Conservation (phyloP, 2,888 invertebrate genomes). For the Macaria notata region DNA sequence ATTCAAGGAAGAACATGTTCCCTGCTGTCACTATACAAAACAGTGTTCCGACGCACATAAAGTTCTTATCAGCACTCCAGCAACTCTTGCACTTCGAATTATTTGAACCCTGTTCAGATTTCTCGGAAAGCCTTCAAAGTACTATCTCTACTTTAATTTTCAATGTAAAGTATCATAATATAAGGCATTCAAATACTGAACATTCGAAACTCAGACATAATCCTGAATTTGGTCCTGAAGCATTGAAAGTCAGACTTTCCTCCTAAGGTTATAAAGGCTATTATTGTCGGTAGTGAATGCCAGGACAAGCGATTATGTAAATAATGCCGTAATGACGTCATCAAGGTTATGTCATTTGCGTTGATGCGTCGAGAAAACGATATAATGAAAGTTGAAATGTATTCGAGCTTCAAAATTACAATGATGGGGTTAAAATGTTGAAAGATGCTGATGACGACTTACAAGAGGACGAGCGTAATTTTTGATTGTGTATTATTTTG, state of each 20-base stretch:
- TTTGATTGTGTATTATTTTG: constrained; percentile 10
- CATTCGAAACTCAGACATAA: constrained; percentile 36
- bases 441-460: constrained; percentile 20
- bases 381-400: constrained; percentile 60
- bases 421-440: constrained; percentile 30
- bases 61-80: not conserved
- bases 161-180: constrained; percentile 55
- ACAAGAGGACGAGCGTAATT: constrained; percentile 16
- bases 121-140: constrained; percentile 6
- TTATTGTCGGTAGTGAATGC: constrained; percentile 8
- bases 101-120: constrained; percentile 1
- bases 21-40: no score
- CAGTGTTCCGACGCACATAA: not conserved
- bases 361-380: constrained; percentile 55
- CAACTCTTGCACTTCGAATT: not conserved
- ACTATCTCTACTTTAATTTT: constrained; percentile 51
- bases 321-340: constrained; percentile 67
- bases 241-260: constrained; percentile 19
- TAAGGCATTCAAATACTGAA: constrained; percentile 36
- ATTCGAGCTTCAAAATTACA: constrained; percentile 27
- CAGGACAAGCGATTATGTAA: constrained; percentile 62
- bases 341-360: constrained; percentile 60
- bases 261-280: not conserved
- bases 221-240: constrained; percentile 12
- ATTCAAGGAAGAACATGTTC: no score